These are phyloP conservation scores for Rhynchophorus ferrugineus DNA, from an alignment of 1,140 invertebrate genomes.

Conservation along the genomic window DNA sequence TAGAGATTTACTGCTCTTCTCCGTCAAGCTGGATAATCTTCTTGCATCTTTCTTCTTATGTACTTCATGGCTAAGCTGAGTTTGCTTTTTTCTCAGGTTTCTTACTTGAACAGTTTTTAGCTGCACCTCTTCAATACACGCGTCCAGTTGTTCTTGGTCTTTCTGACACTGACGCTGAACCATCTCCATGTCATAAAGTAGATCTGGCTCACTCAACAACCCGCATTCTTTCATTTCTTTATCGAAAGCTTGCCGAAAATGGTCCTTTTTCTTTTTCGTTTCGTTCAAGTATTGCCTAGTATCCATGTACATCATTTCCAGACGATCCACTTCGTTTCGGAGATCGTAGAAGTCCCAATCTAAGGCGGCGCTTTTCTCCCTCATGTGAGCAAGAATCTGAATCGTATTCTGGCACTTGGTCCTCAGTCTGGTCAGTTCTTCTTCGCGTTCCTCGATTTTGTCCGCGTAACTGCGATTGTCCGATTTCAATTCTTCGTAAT, in stretches of 20 bases:
- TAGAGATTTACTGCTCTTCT: background rate
- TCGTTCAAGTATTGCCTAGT: constrained; percentile 9
- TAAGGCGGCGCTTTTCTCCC: constrained; percentile 33
- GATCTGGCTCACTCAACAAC: background rate
- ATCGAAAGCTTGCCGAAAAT: constrained; percentile 5
- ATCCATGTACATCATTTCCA: background rate
- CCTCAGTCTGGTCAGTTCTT: constrained; percentile 32
- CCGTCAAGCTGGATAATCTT: background rate
- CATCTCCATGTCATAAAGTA: background rate
- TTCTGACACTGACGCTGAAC: background rate
- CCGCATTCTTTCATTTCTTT: background rate
- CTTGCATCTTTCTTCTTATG: background rate
- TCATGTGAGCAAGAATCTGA: constrained; percentile 35
- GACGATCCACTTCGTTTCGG: background rate
- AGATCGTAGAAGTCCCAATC: constrained; percentile 16
- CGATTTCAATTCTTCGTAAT: constrained; percentile 35
- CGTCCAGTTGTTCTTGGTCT: background rate
- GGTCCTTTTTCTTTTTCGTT: constrained; percentile 14
- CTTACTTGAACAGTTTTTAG: background rate
- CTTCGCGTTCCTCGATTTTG: constrained; percentile 39
- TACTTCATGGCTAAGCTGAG: no score
- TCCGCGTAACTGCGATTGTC: constrained; percentile 37
- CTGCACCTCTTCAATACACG: background rate
- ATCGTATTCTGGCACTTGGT: constrained; percentile 29
- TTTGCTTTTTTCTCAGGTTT: background rate